Conservation (phyloP, 2,113 vertebrate genomes). For the Carlito syrichta region DNA sequence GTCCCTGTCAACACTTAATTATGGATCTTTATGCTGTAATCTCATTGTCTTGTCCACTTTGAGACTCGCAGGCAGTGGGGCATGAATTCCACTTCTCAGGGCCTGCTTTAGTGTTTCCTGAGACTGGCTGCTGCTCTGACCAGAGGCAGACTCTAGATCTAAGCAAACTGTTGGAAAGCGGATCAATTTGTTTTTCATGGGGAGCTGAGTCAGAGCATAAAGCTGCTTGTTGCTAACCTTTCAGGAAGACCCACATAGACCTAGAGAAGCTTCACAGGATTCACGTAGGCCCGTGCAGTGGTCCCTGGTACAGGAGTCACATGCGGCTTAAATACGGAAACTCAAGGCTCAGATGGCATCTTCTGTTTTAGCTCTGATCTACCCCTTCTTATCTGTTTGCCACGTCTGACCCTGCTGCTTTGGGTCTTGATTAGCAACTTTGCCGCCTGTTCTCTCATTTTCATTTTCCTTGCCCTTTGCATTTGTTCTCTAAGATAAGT, state of each 20-base stretch:
- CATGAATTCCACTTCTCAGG: not conserved
- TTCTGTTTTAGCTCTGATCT: accelerated
- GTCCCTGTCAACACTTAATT: not conserved
- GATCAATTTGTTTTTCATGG: not conserved
- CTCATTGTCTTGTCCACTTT: not conserved
- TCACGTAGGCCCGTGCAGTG: accelerated
- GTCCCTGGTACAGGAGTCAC: not conserved
- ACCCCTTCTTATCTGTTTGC: not conserved
- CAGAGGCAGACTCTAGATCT: not conserved
- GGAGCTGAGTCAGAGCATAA: not conserved
- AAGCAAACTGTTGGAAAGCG: not conserved
- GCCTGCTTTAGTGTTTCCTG: accelerated
- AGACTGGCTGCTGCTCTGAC: not conserved
- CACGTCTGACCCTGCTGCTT: not conserved
- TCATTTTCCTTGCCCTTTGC: not conserved
- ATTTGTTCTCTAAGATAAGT: not conserved
- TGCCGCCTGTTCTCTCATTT: not conserved
- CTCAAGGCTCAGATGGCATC: not conserved
- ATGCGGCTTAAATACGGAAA: accelerated
- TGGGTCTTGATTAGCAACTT: not conserved
- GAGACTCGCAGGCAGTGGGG: not conserved
- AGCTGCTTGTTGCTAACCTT: not conserved
- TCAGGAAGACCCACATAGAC: not conserved
- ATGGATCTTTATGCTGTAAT: not conserved
- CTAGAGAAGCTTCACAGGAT: not conserved